Percentiles rank a stretch among this genome's conserved stretches.
These are phyloP conservation scores for Papilio elwesi DNA, from an alignment of 2,888 invertebrate genomes.

Conservation along the genomic window DNA sequence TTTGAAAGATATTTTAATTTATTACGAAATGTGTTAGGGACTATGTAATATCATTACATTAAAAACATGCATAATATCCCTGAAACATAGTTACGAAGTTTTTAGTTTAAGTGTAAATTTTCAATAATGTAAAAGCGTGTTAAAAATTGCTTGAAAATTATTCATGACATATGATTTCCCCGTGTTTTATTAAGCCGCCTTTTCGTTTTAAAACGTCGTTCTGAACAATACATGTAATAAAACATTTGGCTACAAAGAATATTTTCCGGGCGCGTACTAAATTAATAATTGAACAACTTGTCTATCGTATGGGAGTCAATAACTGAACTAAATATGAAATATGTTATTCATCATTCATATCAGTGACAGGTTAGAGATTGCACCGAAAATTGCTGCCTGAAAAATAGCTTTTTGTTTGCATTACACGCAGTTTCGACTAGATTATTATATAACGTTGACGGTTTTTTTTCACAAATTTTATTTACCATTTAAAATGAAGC, in stretches of 20 bases:
- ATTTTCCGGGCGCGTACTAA: neutral
- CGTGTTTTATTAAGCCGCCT: neutral
- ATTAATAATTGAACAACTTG: conserved; percentile 30
- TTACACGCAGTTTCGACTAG: conserved; percentile 44
- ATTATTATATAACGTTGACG: conserved; percentile 42
- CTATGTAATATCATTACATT: too few relatives aligned
- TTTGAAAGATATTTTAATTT: too few relatives aligned
- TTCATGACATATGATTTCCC: too few relatives aligned
- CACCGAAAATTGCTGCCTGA: conserved; percentile 36
- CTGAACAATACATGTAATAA: neutral
- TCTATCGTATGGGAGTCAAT: conserved; percentile 29
- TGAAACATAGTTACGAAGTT: too few relatives aligned
- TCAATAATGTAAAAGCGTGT: too few relatives aligned
- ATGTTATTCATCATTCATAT: conserved; percentile 41
- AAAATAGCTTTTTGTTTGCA: conserved; percentile 39
- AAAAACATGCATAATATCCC: too few relatives aligned
- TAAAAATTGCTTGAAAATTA: too few relatives aligned
- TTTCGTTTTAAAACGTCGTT: neutral
- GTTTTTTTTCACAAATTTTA: conserved; percentile 1
- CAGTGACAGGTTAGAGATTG: conserved; percentile 39
- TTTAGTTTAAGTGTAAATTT: too few relatives aligned
- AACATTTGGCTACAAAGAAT: neutral
- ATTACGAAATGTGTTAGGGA: too few relatives aligned
- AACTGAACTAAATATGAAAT: conserved; percentile 36
- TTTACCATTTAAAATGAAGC: too few relatives aligned